Percentiles rank a stretch among this genome's conserved stretches.
Evolutionary conservation across 2,113 vertebrate species (phyloP).

Genomic region (Lampris megalopsis): DNA sequence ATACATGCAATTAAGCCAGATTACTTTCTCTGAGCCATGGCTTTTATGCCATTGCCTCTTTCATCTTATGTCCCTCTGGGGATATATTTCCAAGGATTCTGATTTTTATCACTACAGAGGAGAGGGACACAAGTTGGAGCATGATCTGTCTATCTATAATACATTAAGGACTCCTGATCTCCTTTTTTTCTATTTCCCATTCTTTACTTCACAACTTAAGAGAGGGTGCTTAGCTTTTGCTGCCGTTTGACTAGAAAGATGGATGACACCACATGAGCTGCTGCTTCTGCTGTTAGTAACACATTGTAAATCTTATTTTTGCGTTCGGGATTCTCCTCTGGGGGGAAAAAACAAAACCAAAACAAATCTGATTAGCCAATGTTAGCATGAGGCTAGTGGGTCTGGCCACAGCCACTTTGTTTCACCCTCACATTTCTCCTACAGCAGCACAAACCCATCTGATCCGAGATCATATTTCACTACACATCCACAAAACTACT

Average conservation of each 20-base stretch:
- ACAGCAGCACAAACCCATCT: constrained; percentile 30
- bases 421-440: constrained; percentile 1
- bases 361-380: constrained; percentile 28
- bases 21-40: constrained; percentile 43
- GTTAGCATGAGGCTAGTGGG: constrained; percentile 13
- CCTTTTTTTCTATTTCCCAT: neutral
- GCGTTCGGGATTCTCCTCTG: constrained; percentile 24
- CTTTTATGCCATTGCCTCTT: constrained; percentile 52
- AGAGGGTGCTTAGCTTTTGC: neutral
- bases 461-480: constrained; percentile 36
- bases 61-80: constrained; percentile 39
- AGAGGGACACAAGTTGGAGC: constrained; percentile 29
- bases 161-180: constrained; percentile 28
- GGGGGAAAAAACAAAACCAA: constrained; percentile 3
- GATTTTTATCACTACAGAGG: constrained; percentile 25
- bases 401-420: neutral
- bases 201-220: neutral
- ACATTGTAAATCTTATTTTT: constrained; percentile 14
- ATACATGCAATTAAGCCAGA: constrained; percentile 37
- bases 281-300: constrained; percentile 20
- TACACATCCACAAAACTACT: constrained; percentile 10
- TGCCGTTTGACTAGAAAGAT: neutral
- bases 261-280: constrained; percentile 25
- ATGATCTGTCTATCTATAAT: constrained; percentile 33
- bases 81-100: constrained; percentile 36